phyloP scores from a whole-genome alignment of 2,113 vertebrate species.

The Pachypanchax playfairii region DNA sequence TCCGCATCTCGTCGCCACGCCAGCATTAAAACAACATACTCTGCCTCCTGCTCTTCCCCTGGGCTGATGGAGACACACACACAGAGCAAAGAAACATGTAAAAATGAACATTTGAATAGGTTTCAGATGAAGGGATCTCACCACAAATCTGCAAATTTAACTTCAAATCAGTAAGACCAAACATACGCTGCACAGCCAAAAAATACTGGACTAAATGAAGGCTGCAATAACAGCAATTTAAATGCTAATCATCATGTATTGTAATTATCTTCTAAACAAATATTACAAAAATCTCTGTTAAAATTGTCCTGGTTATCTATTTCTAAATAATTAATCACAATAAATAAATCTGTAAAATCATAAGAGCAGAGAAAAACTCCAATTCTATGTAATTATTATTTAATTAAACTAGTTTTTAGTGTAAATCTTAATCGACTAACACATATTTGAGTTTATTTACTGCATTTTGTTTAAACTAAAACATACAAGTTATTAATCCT shows the following conservation, averaged over 20 bases:
- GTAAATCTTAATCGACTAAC: too few species aligned
- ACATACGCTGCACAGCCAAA: constrained; percentile 9
- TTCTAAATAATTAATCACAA: too few species aligned
- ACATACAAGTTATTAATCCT: too few species aligned
- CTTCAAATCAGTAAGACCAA: constrained; percentile 19
- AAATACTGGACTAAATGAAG: not conserved
- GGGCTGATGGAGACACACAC: constrained; percentile 57
- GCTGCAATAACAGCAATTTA: not conserved
- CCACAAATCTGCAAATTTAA: constrained; percentile 12
- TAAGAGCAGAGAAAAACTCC: too few species aligned
- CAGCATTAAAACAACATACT: constrained; percentile 77
- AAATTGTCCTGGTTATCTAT: not conserved
- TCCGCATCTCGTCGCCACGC: constrained; percentile 52
- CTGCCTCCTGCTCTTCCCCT: constrained; percentile 78
- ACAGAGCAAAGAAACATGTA: constrained; percentile 14
- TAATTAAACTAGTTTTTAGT: too few species aligned
- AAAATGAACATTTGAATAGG: constrained; percentile 1
- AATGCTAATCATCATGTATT: not conserved
- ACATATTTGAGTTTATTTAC: too few species aligned
- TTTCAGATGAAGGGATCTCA: constrained; percentile 20
- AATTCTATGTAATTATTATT: too few species aligned
- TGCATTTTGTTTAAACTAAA: too few species aligned
- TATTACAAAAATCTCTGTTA: not conserved
- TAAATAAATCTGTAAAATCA: too few species aligned
- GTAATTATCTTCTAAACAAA: not conserved